Percentiles rank a stretch among this genome's conserved stretches.
phyloP scores from a whole-genome alignment of 2,888 invertebrate genomes.

The Protula sp. region DNA sequence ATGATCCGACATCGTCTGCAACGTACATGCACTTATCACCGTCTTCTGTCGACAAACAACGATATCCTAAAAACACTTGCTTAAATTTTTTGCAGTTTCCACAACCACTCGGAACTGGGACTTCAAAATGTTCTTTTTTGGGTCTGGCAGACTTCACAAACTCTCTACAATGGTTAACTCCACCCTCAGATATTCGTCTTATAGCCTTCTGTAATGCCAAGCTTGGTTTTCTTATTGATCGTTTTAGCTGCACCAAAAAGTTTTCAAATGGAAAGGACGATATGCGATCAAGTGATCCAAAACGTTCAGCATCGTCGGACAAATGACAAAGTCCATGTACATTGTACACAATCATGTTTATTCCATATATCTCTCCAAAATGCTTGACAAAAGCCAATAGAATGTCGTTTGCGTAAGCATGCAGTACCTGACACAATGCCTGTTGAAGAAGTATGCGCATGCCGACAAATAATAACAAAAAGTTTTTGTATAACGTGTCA shows the following conservation, averaged over 20 bases:
- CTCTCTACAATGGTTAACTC: not conserved
- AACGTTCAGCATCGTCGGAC: not conserved
- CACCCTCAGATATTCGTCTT: not conserved
- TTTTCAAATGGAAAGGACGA: not conserved
- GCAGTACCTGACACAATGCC: too few relatives aligned
- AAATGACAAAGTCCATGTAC: not conserved
- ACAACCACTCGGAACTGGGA: not conserved
- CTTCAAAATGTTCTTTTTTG: not conserved
- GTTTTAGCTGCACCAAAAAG: not conserved
- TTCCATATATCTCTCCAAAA: too few relatives aligned
- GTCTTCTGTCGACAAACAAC: too few relatives aligned
- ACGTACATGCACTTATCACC: too few relatives aligned
- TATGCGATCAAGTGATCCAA: not conserved
- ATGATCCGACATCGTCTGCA: too few relatives aligned
- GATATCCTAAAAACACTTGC: too few relatives aligned
- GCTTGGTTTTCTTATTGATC: not conserved
- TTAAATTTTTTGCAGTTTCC: too few relatives aligned
- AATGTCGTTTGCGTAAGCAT: too few relatives aligned
- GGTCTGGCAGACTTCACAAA: too few relatives aligned
- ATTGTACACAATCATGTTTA: not conserved
- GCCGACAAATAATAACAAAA: not conserved
- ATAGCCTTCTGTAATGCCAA: not conserved
- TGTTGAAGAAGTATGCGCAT: too few relatives aligned
- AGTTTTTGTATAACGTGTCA: not conserved
- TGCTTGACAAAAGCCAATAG: too few relatives aligned